phyloP scores from a whole-genome alignment of 2,888 invertebrate species.

The Acanthosepion pharaonis region DNA sequence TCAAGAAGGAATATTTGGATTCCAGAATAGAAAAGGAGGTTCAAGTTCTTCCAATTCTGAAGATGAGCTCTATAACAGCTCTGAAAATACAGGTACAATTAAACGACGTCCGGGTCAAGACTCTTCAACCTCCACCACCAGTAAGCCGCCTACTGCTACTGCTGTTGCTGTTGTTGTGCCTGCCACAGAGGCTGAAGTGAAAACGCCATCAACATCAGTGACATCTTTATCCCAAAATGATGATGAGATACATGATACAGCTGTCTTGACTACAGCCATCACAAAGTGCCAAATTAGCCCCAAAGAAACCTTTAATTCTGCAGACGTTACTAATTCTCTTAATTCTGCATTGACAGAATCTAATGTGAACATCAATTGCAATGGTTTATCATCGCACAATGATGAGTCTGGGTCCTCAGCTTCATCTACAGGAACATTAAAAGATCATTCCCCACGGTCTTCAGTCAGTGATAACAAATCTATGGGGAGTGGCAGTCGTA shows the following conservation, averaged over 20 bases:
- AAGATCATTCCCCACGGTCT: conserved; percentile 53
- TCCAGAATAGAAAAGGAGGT: conserved; percentile 63
- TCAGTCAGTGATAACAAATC: conserved; percentile 57
- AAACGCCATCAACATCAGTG: neutral
- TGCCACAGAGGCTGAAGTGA: conserved; percentile 40
- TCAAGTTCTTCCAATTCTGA: conserved; percentile 71
- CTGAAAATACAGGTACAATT: conserved; percentile 72
- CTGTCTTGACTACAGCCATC: neutral
- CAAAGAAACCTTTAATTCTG: neutral
- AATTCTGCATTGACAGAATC: neutral
- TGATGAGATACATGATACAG: neutral
- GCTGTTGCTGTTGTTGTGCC: conserved; percentile 33
- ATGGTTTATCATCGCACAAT: neutral
- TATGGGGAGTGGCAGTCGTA: conserved; percentile 62
- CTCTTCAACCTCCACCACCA: conserved; percentile 39
- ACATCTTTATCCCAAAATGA: conserved; percentile 35
- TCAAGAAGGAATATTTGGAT: conserved; percentile 64
- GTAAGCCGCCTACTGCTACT: neutral
- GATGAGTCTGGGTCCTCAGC: conserved; percentile 49
- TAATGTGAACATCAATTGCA: neutral
- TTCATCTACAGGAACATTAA: conserved; percentile 51
- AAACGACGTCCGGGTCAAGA: conserved; percentile 63
- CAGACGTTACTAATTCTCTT: neutral
- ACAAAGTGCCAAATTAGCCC: neutral
- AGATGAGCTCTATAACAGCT: conserved; percentile 66